Evolutionary conservation across 2,797 vertebrate genomes (phyloP), one percentile per base, ranked within the genome.

Genomic region (Cottoperca gobio): DNA sequence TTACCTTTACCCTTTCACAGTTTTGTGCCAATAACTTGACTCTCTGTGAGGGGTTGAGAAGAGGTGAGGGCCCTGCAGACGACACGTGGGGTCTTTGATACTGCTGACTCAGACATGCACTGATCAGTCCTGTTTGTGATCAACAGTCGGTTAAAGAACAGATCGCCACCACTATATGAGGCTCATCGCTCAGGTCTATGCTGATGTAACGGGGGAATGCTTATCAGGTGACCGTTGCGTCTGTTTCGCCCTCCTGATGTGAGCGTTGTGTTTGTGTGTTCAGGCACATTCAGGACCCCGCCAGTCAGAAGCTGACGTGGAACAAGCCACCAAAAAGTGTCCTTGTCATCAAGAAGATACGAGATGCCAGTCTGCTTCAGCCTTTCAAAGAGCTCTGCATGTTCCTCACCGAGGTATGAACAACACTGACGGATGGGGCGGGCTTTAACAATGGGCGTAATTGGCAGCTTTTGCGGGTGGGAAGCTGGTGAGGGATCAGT

Each of bases 281-380:
- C 76, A 99, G 98, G 98, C 98, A 99, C 91, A 99, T 99, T 85
- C 98, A 99, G 94, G 98, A 99, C 84, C 98, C 98, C 42, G 97
- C 97, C 39, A 98, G 96, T 94, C 98, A 99, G 93, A 96, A 95
- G 90, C 92, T 99, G 91, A 98, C 98, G 0, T 99, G 98, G 98
- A 99, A 96, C 96, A 99, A 97, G 89, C 95, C 96, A 55, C 98
- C 98, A 0, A 97, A 97, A 96, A 99, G 97, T 46, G 97, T 99
- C 81, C 96, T 99, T 39, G 97, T 99, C 66, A 97, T 99, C 84
- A 99, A 99, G 92, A 99, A 99, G 93, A 96, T 99, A 52, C 91
- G 93, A 39, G 98, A 99, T 8, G 94, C 96, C 88, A 96, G 95
- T 69, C 92, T 99, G 80, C 94, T 99, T 4, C 95, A 97, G 94